Evolutionary conservation across 2,888 invertebrate species (phyloP).

Genomic region (Thyatira batis): DNA sequence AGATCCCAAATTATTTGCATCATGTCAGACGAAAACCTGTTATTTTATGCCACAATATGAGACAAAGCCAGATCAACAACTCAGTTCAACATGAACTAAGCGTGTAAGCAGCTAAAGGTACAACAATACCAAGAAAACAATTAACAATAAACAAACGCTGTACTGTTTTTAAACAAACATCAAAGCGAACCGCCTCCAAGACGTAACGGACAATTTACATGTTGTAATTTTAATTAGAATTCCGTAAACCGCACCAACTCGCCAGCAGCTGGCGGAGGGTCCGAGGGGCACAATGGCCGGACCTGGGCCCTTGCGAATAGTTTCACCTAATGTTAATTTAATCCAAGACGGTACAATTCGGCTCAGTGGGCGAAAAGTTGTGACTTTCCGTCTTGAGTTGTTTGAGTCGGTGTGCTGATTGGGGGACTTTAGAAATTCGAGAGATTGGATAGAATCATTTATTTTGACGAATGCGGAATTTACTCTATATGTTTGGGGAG

Average conservation of each 20-base stretch:
- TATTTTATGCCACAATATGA: too few species aligned
- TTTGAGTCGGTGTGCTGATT: constrained; percentile 42
- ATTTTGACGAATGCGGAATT: too few species aligned
- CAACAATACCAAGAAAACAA: constrained; percentile 24
- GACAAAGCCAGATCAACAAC: too few species aligned
- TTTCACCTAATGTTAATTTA: constrained; percentile 81
- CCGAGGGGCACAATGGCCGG: constrained; percentile 45
- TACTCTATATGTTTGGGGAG: too few species aligned
- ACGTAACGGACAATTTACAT: constrained; percentile 69
- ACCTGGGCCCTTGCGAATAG: constrained; percentile 56
- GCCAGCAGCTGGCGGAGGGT: constrained; percentile 35
- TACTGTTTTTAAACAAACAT: constrained; percentile 62
- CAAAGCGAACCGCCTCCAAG: constrained; percentile 43
- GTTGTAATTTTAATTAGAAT: constrained; percentile 80
- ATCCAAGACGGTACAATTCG: constrained; percentile 72
- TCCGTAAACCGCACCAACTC: constrained; percentile 62
- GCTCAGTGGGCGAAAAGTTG: constrained; percentile 59
- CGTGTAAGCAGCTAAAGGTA: constrained; percentile 14
- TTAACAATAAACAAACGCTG: constrained; percentile 25
- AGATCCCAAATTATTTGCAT: too few species aligned
- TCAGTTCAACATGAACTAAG: too few species aligned
- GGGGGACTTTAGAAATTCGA: constrained; percentile 13
- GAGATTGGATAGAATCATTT: too few species aligned
- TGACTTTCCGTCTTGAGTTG: constrained; percentile 67
- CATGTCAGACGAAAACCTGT: too few species aligned